A percentile compares a stretch with the other conserved stretches of the same genome.
phyloP scores from a whole-genome alignment of 2,888 invertebrate species.

The Xestia ashworthii region DNA sequence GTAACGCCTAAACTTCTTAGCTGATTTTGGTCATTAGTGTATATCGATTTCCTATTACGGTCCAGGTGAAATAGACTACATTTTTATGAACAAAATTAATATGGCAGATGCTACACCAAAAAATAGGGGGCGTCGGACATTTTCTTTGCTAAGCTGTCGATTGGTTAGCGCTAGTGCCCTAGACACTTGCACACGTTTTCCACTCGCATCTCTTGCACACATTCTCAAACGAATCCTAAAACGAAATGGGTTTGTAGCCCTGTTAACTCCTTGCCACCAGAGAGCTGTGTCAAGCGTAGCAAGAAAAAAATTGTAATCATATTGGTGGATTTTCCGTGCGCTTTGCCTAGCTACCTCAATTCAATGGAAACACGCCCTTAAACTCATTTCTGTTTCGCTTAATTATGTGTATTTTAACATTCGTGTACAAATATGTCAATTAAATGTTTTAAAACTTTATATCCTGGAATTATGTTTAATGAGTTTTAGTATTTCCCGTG shows the following conservation, averaged over 20 bases:
- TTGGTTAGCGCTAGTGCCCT: not conserved
- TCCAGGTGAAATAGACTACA: too few species aligned
- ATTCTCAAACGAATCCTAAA: not conserved
- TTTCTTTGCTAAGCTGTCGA: not conserved
- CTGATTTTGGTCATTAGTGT: too few species aligned
- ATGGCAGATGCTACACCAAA: too few species aligned
- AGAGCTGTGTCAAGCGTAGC: not conserved
- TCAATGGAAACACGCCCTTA: not conserved
- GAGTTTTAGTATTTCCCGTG: slow-evolving; percentile 26
- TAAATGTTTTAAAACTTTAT: slow-evolving; percentile 45
- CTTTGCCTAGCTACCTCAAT: not conserved
- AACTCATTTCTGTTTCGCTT: slow-evolving; percentile 44
- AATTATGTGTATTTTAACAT: slow-evolving; percentile 41
- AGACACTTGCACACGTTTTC: not conserved
- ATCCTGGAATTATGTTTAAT: slow-evolving; percentile 18
- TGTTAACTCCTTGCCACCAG: not conserved
- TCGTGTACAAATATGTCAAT: slow-evolving; percentile 41
- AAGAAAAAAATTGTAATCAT: not conserved
- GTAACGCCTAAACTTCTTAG: too few species aligned
- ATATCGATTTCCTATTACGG: too few species aligned
- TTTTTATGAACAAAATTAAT: too few species aligned
- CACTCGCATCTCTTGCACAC: not conserved
- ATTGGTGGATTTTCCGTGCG: not conserved
- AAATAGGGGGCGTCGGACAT: not conserved
- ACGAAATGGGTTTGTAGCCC: not conserved